Evolutionary conservation across 2,797 vertebrate species (phyloP), one percentile per base, ranked within the genome.

Genomic region (Anas acuta): DNA sequence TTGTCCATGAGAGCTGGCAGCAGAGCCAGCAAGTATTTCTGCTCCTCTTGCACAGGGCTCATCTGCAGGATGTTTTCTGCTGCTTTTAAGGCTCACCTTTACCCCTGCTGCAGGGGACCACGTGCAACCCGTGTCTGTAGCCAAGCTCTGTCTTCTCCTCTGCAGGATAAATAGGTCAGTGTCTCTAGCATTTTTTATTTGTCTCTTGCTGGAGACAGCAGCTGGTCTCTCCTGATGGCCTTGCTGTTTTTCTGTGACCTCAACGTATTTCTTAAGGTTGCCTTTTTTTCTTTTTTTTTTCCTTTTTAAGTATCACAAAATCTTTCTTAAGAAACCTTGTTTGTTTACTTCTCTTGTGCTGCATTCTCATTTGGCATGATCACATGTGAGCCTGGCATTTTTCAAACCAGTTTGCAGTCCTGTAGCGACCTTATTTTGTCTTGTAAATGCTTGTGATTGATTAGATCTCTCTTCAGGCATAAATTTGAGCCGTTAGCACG

Each of bases 111-210:
- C 32, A 2, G 47, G 62, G 35, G 9, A 9, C 72, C 21, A 60
- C 0, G 0, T 30, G 26, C 7, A 4, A 0, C 57, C 49, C 16
- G 32, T 0, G 1, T 8, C 57, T 2, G 30, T 1, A 28, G 17
- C 47, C 0, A 0, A 37, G 28, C 51, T 81, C 3, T 28, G 26
- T 33, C 47, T 30, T 43, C 65, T 45, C 13, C 56, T 88, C 23
- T 11, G 4, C 5, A 1, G 43, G 5, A 53, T 81, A 79, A 86
- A 41, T 6, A 41, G 43, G 32, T 32, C 6, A 0, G 10, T 13
- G 33, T 57, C 56, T 56, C 33, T 0, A 32, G 17, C 16, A 0
- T 9, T 5, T 22, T 62, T 47, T 28, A 16, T 86, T 86, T 60
- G 39, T 39, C 64, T 70, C 41, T 51, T 60, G 49, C 7, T 53